These are phyloP conservation scores for Rhinoptilus africanus DNA, from an alignment of 2,113 vertebrate species.

Conservation along the genomic window DNA sequence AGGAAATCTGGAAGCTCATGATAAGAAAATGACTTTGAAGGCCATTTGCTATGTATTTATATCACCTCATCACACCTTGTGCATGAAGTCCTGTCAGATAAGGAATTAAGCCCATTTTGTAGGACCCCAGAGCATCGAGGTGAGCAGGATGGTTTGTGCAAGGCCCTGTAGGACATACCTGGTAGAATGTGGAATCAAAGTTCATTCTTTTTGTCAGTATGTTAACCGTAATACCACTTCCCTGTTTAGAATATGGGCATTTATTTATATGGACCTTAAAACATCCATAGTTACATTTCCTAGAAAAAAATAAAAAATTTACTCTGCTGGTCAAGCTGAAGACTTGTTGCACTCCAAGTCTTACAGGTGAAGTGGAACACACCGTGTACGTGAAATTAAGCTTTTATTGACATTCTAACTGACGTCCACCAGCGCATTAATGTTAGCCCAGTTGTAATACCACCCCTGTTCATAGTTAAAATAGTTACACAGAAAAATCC, in stretches of 20 bases:
- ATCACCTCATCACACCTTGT: not conserved
- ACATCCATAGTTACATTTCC: not conserved
- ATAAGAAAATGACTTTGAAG: not conserved
- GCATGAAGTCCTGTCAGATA: not conserved
- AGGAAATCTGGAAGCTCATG: not conserved
- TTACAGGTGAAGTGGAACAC: not conserved
- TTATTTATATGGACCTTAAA: not conserved
- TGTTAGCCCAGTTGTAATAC: not conserved
- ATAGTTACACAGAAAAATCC: too few species aligned
- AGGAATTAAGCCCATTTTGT: not conserved
- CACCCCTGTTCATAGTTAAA: rapidly evolving
- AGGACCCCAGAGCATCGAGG: not conserved
- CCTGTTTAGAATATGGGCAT: not conserved
- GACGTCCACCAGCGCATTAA: not conserved
- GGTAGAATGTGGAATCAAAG: not conserved
- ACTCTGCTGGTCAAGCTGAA: not conserved
- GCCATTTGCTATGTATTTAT: not conserved
- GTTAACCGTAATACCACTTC: not conserved
- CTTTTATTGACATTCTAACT: not conserved
- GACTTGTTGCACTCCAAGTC: not conserved
- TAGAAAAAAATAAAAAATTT: not conserved
- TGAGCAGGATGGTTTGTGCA: not conserved
- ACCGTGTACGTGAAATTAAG: not conserved
- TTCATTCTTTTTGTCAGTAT: not conserved
- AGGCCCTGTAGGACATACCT: not conserved